These are phyloP conservation scores for Calliphora vicina DNA, from an alignment of 1,140 invertebrate species.

Conservation along the genomic window DNA sequence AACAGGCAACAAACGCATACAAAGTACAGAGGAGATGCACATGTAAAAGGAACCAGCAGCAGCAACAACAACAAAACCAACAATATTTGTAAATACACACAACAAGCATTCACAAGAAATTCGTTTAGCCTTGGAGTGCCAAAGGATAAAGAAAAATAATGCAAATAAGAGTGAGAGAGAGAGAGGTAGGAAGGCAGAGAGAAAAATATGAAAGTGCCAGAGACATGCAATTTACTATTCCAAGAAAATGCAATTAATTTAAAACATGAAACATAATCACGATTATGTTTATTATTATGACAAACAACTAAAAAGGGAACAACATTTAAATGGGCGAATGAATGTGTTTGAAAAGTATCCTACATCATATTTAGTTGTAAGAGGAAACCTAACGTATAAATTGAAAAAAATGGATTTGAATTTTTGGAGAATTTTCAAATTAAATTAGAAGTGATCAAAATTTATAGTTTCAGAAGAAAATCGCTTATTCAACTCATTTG, in stretches of 20 bases:
- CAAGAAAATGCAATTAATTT: constrained; percentile 3
- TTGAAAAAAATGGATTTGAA: too few relatives aligned
- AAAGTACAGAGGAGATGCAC: background rate
- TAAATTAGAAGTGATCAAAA: too few relatives aligned
- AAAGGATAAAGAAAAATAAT: background rate
- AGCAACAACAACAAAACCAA: background rate
- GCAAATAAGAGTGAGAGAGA: background rate
- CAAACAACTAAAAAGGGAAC: background rate
- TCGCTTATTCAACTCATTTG: too few relatives aligned
- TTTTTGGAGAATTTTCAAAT: too few relatives aligned
- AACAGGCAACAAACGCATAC: background rate
- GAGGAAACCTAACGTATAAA: too few relatives aligned
- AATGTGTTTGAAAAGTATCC: too few relatives aligned
- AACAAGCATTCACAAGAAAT: background rate
- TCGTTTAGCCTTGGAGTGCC: background rate
- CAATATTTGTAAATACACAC: too few relatives aligned
- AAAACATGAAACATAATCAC: background rate
- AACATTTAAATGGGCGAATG: too few relatives aligned
- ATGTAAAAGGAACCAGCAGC: background rate
- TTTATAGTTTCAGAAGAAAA: too few relatives aligned
- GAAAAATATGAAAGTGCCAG: background rate
- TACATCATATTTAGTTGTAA: too few relatives aligned
- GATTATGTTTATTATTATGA: constrained; percentile 4
- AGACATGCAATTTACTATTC: background rate
- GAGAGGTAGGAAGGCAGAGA: background rate